These are phyloP conservation scores for Apis laboriosa DNA, from an alignment of 1,140 invertebrate genomes.

Conservation along the genomic window DNA sequence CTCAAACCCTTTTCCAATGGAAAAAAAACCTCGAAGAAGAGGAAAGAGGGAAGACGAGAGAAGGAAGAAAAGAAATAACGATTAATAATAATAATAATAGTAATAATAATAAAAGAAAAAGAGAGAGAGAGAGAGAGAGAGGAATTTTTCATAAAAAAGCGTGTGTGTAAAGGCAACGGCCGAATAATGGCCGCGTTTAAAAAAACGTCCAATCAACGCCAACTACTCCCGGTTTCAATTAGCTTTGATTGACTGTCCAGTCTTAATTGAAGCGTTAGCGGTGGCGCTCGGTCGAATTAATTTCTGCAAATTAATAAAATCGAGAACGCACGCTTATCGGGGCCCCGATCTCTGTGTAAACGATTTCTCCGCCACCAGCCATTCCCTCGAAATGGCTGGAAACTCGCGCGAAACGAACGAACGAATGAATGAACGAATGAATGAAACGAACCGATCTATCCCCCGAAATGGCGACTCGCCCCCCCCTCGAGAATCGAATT, in stretches of 20 bases:
- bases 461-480: neutral
- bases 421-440: neutral
- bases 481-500: constrained; percentile 39
- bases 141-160: neutral
- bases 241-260: constrained; percentile 59
- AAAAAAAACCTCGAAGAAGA: neutral
- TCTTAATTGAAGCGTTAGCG: constrained; percentile 60
- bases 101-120: too few relatives aligned
- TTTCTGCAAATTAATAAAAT: constrained; percentile 62
- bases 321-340: constrained; percentile 54
- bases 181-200: constrained; percentile 30
- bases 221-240: constrained; percentile 46
- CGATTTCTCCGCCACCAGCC: constrained; percentile 6
- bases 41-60: neutral
- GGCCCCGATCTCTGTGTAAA: constrained; percentile 47
- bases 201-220: constrained; percentile 30
- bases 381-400: too few relatives aligned
- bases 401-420: neutral
- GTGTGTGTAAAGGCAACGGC: too few relatives aligned
- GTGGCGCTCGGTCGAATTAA: constrained; percentile 46
- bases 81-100: too few relatives aligned
- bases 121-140: too few relatives aligned
- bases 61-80: neutral
- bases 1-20: neutral
- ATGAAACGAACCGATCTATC: constrained; percentile 29